Evolutionary conservation across 2,888 invertebrate species (phyloP).

Genomic region (Timandra comae): DNA sequence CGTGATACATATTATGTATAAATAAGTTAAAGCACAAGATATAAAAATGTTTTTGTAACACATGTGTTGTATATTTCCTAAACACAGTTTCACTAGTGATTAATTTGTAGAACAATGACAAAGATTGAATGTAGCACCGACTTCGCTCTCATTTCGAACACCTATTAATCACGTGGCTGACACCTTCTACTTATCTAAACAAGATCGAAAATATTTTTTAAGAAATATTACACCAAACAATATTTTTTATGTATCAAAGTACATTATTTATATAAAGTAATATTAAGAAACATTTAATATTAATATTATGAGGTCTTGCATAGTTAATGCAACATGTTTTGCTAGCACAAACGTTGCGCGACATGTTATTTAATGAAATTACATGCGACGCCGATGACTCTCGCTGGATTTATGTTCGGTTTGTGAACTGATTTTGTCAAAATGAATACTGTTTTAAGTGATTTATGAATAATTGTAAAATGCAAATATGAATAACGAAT

Average conservation of each 20-base stretch:
- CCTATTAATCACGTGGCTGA: slow-evolving; percentile 16
- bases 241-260: neutral
- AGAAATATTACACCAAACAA: neutral
- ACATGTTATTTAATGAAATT: too few species aligned
- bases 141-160: slow-evolving; percentile 30
- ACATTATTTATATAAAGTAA: too few species aligned
- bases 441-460: neutral
- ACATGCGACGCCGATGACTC: neutral
- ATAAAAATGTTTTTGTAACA: too few species aligned
- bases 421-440: neutral
- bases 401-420: neutral
- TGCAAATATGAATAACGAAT: too few species aligned
- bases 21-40: too few species aligned
- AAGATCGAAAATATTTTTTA: slow-evolving; percentile 6
- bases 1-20: too few species aligned
- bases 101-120: slow-evolving; percentile 44
- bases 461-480: too few species aligned
- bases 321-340: too few species aligned
- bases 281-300: too few species aligned
- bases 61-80: too few species aligned
- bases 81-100: slow-evolving; percentile 47
- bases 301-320: slow-evolving; percentile 3
- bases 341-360: too few species aligned
- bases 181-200: slow-evolving; percentile 18
- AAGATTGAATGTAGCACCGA: slow-evolving; percentile 40